These are phyloP conservation scores for Pseudopleuronectes americanus DNA, from an alignment of 2,797 vertebrate genomes.

Conservation along the genomic window DNA sequence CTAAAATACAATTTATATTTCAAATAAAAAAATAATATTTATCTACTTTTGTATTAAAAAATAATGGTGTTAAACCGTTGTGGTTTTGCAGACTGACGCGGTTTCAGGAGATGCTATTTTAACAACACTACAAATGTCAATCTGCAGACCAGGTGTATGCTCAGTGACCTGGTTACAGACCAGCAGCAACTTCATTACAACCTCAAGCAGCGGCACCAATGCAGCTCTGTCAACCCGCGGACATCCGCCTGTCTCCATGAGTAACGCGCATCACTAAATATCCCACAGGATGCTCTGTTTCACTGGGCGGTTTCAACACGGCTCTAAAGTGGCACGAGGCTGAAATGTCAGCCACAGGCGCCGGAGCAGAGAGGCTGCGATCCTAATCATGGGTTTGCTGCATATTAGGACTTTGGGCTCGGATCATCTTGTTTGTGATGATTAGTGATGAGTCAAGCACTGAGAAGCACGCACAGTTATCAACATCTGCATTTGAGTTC, in stretches of 20 bases:
- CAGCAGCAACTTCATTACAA: constrained; percentile 64
- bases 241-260: constrained; percentile 61
- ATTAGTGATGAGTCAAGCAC: constrained; percentile 62
- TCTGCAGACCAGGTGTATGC: constrained; percentile 67
- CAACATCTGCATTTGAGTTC: constrained; percentile 62
- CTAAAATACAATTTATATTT: too few relatives aligned
- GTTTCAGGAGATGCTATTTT: constrained; percentile 26
- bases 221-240: constrained; percentile 57
- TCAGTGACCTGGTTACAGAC: constrained; percentile 77
- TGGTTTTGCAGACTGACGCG: not conserved
- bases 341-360: constrained; percentile 70
- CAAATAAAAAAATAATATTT: too few relatives aligned
- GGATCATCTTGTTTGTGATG: constrained; percentile 49
- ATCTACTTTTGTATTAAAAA: too few relatives aligned
- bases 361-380: constrained; percentile 35
- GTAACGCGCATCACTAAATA: constrained; percentile 53
- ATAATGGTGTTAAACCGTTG: too few relatives aligned
- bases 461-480: constrained; percentile 45
- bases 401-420: constrained; percentile 46
- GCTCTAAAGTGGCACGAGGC: constrained; percentile 42
- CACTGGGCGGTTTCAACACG: constrained; percentile 27
- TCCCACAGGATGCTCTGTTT: constrained; percentile 64
- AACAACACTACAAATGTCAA: constrained; percentile 65
- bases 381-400: constrained; percentile 53
- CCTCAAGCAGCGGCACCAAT: constrained; percentile 57